A percentile compares a stretch with the other conserved stretches of the same genome.
phyloP scores from a whole-genome alignment of 2,113 vertebrate genomes.

The Thoracochromis brauschi region DNA sequence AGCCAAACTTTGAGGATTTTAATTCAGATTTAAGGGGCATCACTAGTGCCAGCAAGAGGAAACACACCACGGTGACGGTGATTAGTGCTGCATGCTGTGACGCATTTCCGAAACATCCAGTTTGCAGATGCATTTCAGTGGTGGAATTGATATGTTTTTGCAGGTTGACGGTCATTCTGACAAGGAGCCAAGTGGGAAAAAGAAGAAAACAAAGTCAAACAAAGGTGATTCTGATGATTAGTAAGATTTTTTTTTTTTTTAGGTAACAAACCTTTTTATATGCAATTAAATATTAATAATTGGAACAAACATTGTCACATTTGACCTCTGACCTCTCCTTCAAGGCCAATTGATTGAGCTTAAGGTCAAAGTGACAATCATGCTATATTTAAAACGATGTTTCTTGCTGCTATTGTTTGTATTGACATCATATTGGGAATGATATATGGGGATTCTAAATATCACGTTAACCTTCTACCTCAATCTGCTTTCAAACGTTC shows the following conservation, averaged over 20 bases:
- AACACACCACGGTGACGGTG: not conserved
- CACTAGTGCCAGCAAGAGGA: not conserved
- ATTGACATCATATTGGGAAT: not conserved
- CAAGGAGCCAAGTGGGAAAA: not conserved
- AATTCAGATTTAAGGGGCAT: not conserved
- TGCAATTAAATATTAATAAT: not conserved
- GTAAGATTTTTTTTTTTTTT: not conserved
- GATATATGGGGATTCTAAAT: not conserved
- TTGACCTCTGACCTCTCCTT: not conserved
- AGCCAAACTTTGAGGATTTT: not conserved
- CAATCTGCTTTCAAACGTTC: not conserved
- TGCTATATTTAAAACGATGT: not conserved
- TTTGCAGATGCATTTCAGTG: not conserved
- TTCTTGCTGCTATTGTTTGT: not conserved
- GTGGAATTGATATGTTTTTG: not conserved
- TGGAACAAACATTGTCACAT: not conserved
- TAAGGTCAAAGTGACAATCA: not conserved
- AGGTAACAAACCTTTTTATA: not conserved
- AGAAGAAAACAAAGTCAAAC: constrained; percentile 32
- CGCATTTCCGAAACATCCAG: not conserved
- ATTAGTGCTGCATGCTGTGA: not conserved
- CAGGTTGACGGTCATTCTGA: not conserved
- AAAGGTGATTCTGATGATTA: constrained; percentile 10
- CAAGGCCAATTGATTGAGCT: not conserved
- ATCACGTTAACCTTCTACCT: not conserved